Evolutionary conservation across 2,113 vertebrate species (phyloP).

Genomic region (Pachypanchax playfairii): DNA sequence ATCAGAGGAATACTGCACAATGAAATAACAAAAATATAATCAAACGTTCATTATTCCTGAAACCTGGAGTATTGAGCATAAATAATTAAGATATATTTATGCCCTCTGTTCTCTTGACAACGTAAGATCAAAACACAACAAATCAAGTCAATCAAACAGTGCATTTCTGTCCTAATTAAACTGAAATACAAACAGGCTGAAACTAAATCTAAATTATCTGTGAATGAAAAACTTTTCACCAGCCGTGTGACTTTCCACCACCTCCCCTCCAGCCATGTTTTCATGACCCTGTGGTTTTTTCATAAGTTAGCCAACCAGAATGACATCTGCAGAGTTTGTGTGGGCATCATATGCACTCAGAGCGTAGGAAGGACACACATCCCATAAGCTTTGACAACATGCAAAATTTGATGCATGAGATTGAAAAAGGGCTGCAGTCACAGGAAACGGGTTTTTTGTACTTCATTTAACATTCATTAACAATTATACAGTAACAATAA

Average conservation of each 20-base stretch:
- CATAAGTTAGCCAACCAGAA: not conserved
- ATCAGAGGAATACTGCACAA: no score
- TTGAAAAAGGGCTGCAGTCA: not conserved
- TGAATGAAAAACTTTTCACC: not conserved
- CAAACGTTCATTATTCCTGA: no score
- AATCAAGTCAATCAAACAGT: no score
- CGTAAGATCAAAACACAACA: no score
- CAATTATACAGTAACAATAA: no score
- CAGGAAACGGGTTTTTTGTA: no score
- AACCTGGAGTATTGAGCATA: no score
- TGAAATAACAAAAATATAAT: no score
- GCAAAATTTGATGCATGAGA: not conserved
- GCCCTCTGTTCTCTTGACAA: no score
- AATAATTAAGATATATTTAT: no score
- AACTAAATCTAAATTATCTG: not conserved
- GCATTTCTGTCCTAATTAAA: no score
- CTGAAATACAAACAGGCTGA: not conserved
- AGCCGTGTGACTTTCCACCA: not conserved
- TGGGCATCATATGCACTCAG: not conserved
- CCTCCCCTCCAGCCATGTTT: not conserved
- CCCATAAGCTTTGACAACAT: not conserved
- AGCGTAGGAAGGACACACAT: not conserved
- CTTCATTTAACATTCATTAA: no score
- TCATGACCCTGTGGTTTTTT: not conserved
- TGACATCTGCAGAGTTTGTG: not conserved